Conservation (phyloP, 1,140 invertebrate species). For the Scaptomyza montana region DNA sequence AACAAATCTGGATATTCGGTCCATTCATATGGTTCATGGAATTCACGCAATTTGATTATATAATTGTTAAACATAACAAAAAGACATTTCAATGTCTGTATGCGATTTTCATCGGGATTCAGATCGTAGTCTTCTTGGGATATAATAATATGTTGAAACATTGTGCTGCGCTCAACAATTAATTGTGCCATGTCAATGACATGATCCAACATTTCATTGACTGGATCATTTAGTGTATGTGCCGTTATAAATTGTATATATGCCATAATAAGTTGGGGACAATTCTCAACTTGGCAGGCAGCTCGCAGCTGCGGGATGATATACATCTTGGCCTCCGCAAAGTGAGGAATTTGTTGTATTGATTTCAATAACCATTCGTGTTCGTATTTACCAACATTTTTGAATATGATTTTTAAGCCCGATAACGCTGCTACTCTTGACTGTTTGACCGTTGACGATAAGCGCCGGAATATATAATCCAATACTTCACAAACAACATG, state of each 20-base stretch:
- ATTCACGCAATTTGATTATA: conserved; percentile 85
- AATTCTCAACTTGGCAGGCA: conserved; percentile 96
- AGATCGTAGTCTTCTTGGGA: conserved; percentile 85
- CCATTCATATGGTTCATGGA: conserved; percentile 88
- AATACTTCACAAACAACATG: conserved; percentile 91
- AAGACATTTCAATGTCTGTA: conserved; percentile 88
- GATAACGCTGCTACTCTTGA: conserved; percentile 91
- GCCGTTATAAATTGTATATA: conserved; percentile 94
- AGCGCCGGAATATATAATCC: conserved; percentile 94
- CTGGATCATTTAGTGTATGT: conserved; percentile 88
- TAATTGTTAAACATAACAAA: conserved; percentile 84
- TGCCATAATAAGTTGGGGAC: conserved; percentile 92
- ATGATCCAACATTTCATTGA: conserved; percentile 87
- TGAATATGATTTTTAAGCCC: conserved; percentile 86
- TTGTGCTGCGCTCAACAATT: conserved; percentile 95
- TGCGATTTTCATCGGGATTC: conserved; percentile 86
- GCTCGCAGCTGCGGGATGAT: conserved; percentile 89
- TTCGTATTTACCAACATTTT: conserved; percentile 68
- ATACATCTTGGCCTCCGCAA: conserved; percentile 87
- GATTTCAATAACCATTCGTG: conserved; percentile 91
- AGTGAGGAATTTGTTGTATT: conserved; percentile 90
- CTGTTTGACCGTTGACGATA: conserved; percentile 91
- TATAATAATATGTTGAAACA: conserved; percentile 92
- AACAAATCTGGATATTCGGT: conserved; percentile 89
- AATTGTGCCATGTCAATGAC: conserved; percentile 93